Base-by-base conservation (phyloP, 2,797 vertebrate species). In the Bradypus variegatus region DNA sequence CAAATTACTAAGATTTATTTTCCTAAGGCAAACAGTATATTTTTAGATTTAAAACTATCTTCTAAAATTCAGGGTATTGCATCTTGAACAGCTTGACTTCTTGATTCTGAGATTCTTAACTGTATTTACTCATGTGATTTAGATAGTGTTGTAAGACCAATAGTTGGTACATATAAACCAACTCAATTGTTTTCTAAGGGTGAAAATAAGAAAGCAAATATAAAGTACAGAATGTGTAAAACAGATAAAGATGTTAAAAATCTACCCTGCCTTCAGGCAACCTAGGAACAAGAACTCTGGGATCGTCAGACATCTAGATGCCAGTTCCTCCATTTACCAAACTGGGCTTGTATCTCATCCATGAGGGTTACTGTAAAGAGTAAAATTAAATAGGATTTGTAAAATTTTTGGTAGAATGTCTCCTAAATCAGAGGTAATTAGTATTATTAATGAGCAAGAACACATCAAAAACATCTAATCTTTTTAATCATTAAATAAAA, bases 11-110 rank as follows among this genome's bases (percentile, higher is more conserved):
- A 90, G 89, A 82, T 58, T 10, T 50, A 70, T 55, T 92, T 89
- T 86, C 31, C 36, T 87, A 76, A 70, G 41, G 70, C 5, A 81
- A 48, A 77, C 80, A 60, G 29, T 33, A 58, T 8, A 77, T 38
- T n/a, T 86, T 93, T 78, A 78, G 10, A 67, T 76, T 77, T 86
- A 73, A 92, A 75, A 53, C 33, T 92, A 78, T 7, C 12, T 94
- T 78, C n/a, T 38, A 91, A 77, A 72, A 89, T 8, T 14, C 13
- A 84, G 27, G 14, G 15, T 76, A 88, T 12, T 64, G 25, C 18
- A 92, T 55, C 12, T 33, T 55, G 64, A 80, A 48, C 27, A 89
- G 73, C 5, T 38, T 85, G 41, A 65, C 33, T 91, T 77, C 4
- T 41, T 85, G 41, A 65, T 45, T 87, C 27, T 84, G 55, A 82